Evolutionary conservation across 2,113 vertebrate species (phyloP), one percentile per base, ranked within the genome.

Genomic region (Actenoides lindsayi): DNA sequence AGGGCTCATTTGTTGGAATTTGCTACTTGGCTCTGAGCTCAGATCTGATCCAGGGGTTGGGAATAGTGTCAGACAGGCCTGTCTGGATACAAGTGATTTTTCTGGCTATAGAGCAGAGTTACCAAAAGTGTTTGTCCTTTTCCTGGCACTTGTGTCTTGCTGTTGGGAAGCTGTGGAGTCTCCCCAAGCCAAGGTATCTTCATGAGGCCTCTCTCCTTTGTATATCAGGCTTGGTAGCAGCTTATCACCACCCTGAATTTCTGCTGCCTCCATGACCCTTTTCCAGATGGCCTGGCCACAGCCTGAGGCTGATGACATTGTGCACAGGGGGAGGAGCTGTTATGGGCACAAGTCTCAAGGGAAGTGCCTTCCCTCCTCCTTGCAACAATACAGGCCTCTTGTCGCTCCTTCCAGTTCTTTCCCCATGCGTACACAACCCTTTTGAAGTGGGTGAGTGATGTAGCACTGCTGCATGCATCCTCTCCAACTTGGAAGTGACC

Each of bases 401-500:
- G 12, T 56, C 1, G 1, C 50, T 74, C 33, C 11, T 41, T 37
- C 16, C 3, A 28, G 33, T 41, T 39, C 16, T 68, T 50, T 18
- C 46, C 51, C 33, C 14, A 28, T 18, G 21, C 5, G 14, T 28
- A 53, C 15, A 6, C 27, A 15, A 16, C 14, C 21, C 57, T 79
- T 53, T 8, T 6, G 59, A 73, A 64, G 28, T 0, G 0, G 24
- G 13, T 10, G 15, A 41, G 41, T 13, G 50, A 70, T 3, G 9
- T 18, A 48, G 41, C 33, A 39, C 33, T 62, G 62, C n/a, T 76
- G 41, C 9, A 0, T 48, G 4, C 5, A 0, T 9, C 13, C 17
- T 59, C 16, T 37, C 44, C 48, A 51, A 10, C 68, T 60, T 59
- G 37, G 48, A 31, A 18, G 24, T 9, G 33, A 28, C 44, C 14